Evolutionary conservation across 2,113 vertebrate genomes (phyloP).

Genomic region (Phaethornis superciliosus): DNA sequence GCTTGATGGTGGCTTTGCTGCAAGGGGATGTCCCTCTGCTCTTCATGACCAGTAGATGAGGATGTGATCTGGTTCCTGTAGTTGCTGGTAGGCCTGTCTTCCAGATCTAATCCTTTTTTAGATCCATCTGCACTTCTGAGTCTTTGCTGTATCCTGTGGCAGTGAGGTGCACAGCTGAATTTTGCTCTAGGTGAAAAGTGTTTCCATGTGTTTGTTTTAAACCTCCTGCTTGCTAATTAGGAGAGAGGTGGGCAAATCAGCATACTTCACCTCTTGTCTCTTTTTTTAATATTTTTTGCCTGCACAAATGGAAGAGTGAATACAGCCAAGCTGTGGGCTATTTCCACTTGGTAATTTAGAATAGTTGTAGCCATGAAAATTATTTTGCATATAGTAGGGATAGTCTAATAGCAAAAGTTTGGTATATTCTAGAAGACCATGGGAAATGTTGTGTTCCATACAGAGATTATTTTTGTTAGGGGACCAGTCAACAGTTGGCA

Average conservation of each 20-base stretch:
- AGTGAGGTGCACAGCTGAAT: background rate
- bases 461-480: background rate
- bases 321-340: conserved; percentile 17
- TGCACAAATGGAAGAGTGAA: conserved; percentile 26
- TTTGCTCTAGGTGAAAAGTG: background rate
- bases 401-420: conserved; percentile 1
- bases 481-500: background rate
- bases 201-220: conserved; percentile 16
- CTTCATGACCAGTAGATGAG: background rate
- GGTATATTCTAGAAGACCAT: background rate
- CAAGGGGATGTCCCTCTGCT: background rate
- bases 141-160: background rate
- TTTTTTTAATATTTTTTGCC: conserved; percentile 12
- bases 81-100: background rate
- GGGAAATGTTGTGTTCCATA: background rate
- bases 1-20: background rate
- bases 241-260: conserved; percentile 24
- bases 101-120: background rate
- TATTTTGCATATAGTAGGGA: background rate
- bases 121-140: background rate
- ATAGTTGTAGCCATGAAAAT: background rate
- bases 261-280: background rate
- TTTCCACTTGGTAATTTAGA: conserved; percentile 36
- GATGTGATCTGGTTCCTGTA: background rate
- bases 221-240: conserved; percentile 18